Evolutionary conservation across 1,140 invertebrate genomes (phyloP).

Genomic region (Calliopsis andreniformis): DNA sequence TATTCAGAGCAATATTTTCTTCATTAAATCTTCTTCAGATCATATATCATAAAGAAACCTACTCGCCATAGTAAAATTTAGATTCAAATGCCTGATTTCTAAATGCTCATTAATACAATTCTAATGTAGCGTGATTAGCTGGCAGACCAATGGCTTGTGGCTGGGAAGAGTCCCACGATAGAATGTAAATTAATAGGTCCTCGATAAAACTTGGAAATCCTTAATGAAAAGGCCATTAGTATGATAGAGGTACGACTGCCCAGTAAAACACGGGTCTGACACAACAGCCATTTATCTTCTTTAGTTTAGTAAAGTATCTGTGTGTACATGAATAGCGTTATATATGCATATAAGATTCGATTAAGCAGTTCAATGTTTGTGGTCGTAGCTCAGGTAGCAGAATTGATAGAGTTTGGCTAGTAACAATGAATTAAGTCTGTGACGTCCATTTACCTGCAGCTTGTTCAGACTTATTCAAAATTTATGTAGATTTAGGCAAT

Average conservation of each 20-base stretch:
- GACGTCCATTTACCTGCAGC: neutral
- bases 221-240: constrained; percentile 49
- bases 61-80: constrained; percentile 31
- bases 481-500: neutral
- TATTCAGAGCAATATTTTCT: too few species aligned
- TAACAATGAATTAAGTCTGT: neutral
- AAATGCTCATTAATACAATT: constrained; percentile 24
- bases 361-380: neutral
- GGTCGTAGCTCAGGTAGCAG: neutral
- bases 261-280: constrained; percentile 45
- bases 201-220: constrained; percentile 22
- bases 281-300: constrained; percentile 20
- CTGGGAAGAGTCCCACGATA: constrained; percentile 15
- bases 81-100: neutral
- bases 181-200: constrained; percentile 34
- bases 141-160: constrained; percentile 1
- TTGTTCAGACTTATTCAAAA: neutral
- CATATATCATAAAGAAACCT: neutral
- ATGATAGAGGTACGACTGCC: constrained; percentile 2
- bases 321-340: neutral
- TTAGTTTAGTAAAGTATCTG: constrained; percentile 5
- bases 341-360: neutral
- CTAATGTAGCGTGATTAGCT: constrained; percentile 11
- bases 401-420: neutral
- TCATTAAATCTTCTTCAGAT: neutral